Evolutionary conservation across 92 coral and sea anemone species (phyloP), one percentile per base, ranked within the genome.

Genomic region (Paragorgia papillata): DNA sequence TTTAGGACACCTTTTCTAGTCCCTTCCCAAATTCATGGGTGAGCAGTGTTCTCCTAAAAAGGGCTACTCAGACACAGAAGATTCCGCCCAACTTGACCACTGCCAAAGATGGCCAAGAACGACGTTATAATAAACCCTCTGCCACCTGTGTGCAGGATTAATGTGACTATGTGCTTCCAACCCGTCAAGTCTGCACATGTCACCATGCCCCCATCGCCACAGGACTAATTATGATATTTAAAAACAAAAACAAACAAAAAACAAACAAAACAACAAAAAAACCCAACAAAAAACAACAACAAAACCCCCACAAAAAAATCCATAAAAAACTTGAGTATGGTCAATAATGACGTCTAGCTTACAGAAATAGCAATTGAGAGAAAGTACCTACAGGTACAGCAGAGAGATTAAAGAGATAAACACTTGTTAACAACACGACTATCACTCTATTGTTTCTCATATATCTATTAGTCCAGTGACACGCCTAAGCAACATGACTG

Each of bases 31-130:
- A 28, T 29, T 22, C 25, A n/a, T 71, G 73, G 79, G 79, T 49
- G 62, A 71, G 63, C 83, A 74, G 80, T 63, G 80, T 55, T 74
- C 66, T 55, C 66, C 80, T 53, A 54, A 9, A 74, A 19, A 78
- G 76, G 76, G 48, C 83, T 79, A 76, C 83, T 66, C 51, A 64
- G 83, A 27, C 62, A 51, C 83, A 79, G 41, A 56, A 55, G 33
- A 19, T 66, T 76, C 81, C 73, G 39, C 69, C 81, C 56, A 62
- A 76, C 44, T 40, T 30, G 24, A 56, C 62, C 65, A 53, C 81
- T 76, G 58, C 58, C 43, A 18, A 62, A 32, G 17, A 10, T 19
- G 29, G 41, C 65, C 34, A 34, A 18, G 35, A 79, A 66, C 66
- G 83, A 79, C 69, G 68, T 73, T 50, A 79, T 21, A 76, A 79